Base-by-base conservation (phyloP, 2,888 invertebrate species). In the Chrysolina haemoptera region DNA sequence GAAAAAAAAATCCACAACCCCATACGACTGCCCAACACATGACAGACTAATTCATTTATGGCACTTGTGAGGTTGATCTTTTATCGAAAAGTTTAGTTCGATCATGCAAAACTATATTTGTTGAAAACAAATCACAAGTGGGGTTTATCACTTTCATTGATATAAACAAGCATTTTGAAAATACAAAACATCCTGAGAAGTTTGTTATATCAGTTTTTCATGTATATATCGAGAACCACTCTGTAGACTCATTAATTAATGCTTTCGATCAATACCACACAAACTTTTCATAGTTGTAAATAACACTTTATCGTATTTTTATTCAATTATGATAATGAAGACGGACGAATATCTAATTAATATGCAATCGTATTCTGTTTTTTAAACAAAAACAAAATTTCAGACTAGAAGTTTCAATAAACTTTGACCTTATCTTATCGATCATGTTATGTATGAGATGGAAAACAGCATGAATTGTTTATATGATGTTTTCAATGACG, bases 371-470 rank as follows among this genome's bases (percentile, higher is more conserved):
- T 73, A 68, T 73, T 73, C 73, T 73, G 68, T 59, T 68, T 73
- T 73, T 73, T 73, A 50, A 73, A 73, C 73, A 73, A 73, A 73
- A 73, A 73, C 68, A 64, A 73, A 64, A 68, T 68, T 63, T 69
- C 68, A 73, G 68, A 73, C 73, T 72, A 72, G 72, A 72, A 73
- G 68, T 73, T 73, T 73, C 73, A 73, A 68, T 73, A 73, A 73
- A 68, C 73, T 68, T 48, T 73, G 73, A 73, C 73, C 68, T 68
- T 73, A 53, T 69, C 64, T 69, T 69, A 73, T 73, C 73, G 65
- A 68, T 68, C 59, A 65, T 68, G 46, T 73, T 73, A 65, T 69
- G 73, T 63, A 59, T 68, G 59, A 73, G 65, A 73, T 59, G 59
- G 35, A 65, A 72, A 68, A 68, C 64, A 72, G 71, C 53, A 14